Base-by-base conservation (phyloP, 2,888 invertebrate genomes). In the Pedicia rivosa region DNA sequence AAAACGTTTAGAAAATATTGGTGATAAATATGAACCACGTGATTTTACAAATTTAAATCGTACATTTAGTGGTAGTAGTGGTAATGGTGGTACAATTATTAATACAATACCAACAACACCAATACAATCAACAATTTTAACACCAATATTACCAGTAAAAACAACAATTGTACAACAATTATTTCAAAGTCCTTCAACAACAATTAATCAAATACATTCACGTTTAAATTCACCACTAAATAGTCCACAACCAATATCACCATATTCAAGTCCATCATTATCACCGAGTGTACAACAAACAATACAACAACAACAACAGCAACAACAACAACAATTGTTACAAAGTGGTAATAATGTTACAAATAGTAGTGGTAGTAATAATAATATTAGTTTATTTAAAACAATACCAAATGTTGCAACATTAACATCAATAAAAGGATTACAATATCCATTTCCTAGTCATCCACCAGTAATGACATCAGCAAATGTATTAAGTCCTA, bases 1-100 rank as follows among this genome's bases (percentile, higher is more conserved):
- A 27, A 90, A 92, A 60, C 70, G 95, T 24, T 66, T 95, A 40
- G 91, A 91, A 58, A 86, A 84, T 50, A 78, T 83, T 40, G 70
- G 78, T 54, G 77, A 90, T 59, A 75, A 86, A 63, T 76, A 87
- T 64, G 74, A 90, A 64, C 74, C 68, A 42, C 67, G 59, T 59
- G 47, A 49, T 27, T 42, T 45, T 30, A 40, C 47, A 6, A 50
- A 49, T 40, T 19, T 48, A 17, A 25, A 41, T 8, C 36, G 42
- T 14, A 12, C 29, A 14, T n/a, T n/a, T n/a, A n/a, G n/a, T n/a
- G n/a, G n/a, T n/a, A n/a, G n/a, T n/a, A n/a, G n/a, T n/a, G n/a
- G n/a, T n/a, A n/a, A n/a, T n/a, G n/a, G n/a, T n/a, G 20, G 9
- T 13, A 12, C 33, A 12, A 9, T 33, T 4, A 12, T 27, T n/a